Evolutionary conservation across 2,888 invertebrate genomes (phyloP).

Genomic region (Agrochola macilenta): DNA sequence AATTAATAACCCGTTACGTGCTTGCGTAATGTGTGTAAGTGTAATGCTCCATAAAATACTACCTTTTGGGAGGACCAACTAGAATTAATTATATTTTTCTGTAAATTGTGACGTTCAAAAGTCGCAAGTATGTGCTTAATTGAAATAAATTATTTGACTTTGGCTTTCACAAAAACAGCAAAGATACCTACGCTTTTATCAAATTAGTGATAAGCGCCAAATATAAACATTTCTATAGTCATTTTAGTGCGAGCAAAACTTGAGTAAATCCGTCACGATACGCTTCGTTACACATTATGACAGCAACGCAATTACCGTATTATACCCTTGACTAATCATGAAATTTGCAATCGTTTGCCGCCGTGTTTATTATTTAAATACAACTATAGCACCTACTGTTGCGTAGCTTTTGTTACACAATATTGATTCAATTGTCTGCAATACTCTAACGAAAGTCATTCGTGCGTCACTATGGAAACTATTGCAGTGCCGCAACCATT

Average conservation of each 20-base stretch:
- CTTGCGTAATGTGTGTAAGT: background rate
- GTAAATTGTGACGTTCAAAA: too few relatives aligned
- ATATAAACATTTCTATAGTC: background rate
- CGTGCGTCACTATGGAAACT: slow-evolving; percentile 5
- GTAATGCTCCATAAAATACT: background rate
- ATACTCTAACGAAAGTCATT: slow-evolving; percentile 10
- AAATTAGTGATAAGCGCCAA: slow-evolving; percentile 3
- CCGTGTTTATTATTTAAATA: slow-evolving; percentile 6
- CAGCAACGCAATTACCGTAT: background rate
- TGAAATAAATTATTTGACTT: too few relatives aligned
- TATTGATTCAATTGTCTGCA: slow-evolving; percentile 11
- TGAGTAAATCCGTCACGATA: background rate
- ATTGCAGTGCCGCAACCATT: background rate
- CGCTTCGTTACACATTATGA: background rate
- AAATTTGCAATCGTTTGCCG: slow-evolving; percentile 8
- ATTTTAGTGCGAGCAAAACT: background rate
- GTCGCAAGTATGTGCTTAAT: too few relatives aligned
- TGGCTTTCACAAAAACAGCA: background rate
- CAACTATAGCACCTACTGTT: background rate
- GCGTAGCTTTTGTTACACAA: slow-evolving; percentile 15
- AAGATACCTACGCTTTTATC: background rate
- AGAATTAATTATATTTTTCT: too few relatives aligned
- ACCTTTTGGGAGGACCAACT: too few relatives aligned
- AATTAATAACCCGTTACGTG: background rate
- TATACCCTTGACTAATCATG: slow-evolving; percentile 22